Evolutionary conservation across 1,140 invertebrate species (phyloP).

Genomic region (Periplaneta americana): DNA sequence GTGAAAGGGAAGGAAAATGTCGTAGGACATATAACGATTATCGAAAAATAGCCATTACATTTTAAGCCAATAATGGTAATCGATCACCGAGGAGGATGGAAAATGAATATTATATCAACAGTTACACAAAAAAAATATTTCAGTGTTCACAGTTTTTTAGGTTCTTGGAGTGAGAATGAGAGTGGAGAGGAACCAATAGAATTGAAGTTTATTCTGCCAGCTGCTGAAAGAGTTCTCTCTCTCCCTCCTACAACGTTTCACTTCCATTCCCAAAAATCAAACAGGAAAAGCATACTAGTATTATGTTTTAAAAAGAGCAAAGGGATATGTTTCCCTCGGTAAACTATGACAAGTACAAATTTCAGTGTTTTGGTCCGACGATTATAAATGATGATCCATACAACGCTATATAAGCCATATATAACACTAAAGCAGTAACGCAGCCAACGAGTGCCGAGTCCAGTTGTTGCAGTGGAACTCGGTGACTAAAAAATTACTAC

Average conservation of each 20-base stretch:
- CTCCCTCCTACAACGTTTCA: background rate
- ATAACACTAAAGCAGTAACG: background rate
- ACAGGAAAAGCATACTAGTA: background rate
- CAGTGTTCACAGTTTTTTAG: no score
- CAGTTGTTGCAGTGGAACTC: background rate
- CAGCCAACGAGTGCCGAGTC: background rate
- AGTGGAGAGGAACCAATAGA: no score
- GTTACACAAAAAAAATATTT: no score
- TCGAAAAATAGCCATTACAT: no score
- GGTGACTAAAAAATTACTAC: background rate
- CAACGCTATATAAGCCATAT: background rate
- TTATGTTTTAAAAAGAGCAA: background rate
- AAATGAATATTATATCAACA: no score
- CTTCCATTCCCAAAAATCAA: background rate
- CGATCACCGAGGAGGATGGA: no score
- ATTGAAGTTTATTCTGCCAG: background rate
- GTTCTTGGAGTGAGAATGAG: no score
- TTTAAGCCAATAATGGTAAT: no score
- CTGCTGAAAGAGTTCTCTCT: background rate
- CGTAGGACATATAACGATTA: no score
- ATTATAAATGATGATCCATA: background rate
- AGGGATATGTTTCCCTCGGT: background rate
- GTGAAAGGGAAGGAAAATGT: no score
- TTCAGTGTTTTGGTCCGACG: background rate
- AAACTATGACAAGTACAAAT: slow-evolving; percentile 3